phyloP scores from a whole-genome alignment of 1,140 invertebrate genomes.

The honey bee (Apis mellifera) region DNA sequence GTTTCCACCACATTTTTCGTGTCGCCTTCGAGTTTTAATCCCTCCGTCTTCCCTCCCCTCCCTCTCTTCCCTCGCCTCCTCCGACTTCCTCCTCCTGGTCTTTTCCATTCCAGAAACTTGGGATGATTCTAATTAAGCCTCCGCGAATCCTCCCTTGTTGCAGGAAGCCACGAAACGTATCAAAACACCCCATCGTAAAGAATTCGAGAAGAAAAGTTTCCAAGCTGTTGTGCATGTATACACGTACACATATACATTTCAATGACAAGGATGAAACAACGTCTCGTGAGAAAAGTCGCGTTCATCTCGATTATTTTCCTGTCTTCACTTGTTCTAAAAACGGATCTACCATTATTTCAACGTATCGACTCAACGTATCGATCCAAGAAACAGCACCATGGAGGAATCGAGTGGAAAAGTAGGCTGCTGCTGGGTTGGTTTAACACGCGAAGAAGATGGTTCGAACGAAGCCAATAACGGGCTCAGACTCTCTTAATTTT shows the following conservation, averaged over 20 bases:
- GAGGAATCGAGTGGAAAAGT: constrained; percentile 3
- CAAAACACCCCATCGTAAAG: not conserved
- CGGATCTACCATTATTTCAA: not conserved
- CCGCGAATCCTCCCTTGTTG: not conserved
- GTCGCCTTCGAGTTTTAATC: not conserved
- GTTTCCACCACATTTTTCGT: not conserved
- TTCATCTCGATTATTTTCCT: not conserved
- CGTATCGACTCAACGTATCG: not conserved
- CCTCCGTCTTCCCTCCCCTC: not conserved
- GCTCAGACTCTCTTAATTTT: not conserved
- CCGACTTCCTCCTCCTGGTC: not conserved
- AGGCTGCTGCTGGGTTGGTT: constrained; percentile 3
- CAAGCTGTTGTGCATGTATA: too few species aligned
- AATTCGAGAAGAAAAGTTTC: not conserved
- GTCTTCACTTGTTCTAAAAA: not conserved
- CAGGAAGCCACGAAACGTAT: not conserved
- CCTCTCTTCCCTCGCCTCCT: too few species aligned
- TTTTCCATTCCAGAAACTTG: not conserved
- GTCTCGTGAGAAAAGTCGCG: not conserved
- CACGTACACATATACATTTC: too few species aligned
- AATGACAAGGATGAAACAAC: not conserved
- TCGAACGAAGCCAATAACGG: constrained; percentile 6
- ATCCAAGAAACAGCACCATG: not conserved
- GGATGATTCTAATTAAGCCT: not conserved
- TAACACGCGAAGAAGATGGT: not conserved